Evolutionary conservation across 2,113 vertebrate genomes (phyloP), one percentile per base, ranked within the genome.

Genomic region (Lagenorhynchus albirostris): DNA sequence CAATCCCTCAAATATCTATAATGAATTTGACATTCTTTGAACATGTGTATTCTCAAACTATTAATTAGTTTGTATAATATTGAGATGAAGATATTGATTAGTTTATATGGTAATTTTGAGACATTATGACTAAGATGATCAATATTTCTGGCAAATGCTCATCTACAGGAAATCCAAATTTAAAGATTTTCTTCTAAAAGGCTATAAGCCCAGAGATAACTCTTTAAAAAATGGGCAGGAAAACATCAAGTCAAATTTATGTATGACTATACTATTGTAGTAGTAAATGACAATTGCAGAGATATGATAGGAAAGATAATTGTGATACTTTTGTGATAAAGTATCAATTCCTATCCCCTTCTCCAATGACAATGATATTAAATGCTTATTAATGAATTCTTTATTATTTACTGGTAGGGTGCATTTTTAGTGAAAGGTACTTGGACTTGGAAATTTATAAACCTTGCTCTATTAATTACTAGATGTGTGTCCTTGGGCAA

Each of bases 361-460:
- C 8, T 38, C 62, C 44, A 82, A 14, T 87, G 36, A 70, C 21
- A 68, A 87, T 55, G 44, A 84, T 70, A 81, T 62, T 89, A 26
- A 84, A 85, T 80, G 4, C 15, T 89, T 76, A 50, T 47, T 91
- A 91, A 68, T 80, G 15, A 84, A 58, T 65, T 68, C 21, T 94
- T 89, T 70, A 63, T 44, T 83, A 11, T 71, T 70, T 13, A 63
- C 3, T 50, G 8, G 1, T 38, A 65, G 41, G 18, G 13, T 89
- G 2, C 13, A 70, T 31, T 74, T 94, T 84, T 63, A 80, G 21
- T 96, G 71, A 50, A 74, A 84, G 38, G 4, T 76, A 68, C 38
- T 88, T 68, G 47, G 31, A 58, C 29, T 97, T 89, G 79, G 86
- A 95, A 93, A 91, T 93, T 82, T 91, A 58, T 50, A 86, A 91